Base-by-base conservation (phyloP, 2,113 vertebrate species). In the Smithornis capensis region DNA sequence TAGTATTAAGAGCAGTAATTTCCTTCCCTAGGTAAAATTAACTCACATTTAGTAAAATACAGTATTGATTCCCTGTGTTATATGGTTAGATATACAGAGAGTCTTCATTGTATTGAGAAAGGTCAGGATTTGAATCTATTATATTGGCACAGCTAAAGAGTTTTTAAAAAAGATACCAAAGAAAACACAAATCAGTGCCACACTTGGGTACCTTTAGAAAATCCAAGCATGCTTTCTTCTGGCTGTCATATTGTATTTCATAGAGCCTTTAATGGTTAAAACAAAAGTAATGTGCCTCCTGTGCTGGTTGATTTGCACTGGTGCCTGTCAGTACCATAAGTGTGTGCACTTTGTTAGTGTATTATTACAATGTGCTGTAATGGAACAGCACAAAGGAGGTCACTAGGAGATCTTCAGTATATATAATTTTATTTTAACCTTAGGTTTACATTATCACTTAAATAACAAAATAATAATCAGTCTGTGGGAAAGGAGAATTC, bases 11-110 rank as follows among this genome's bases (percentile, higher is more conserved):
- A 81, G 90, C 73, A 64, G 47, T 93, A 83, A 96, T 97, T 97
- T 96, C 94, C 68, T 90, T 95, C 92, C 19, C 31, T 89, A 92
- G 95, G 94, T 96, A 96, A 97, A 98, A 97, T 97, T 94, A 98
- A 97, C 80, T 60, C 83, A 1, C 96, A 97, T 97, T 97, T 97
- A 95, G 96, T 97, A 97, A 98, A 98, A 98, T 88, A 96, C 75
- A 35, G 90, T 96, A 97, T 98, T 97, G 98, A 98, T 97, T 97
- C 96, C 89, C 74, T 79, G 77, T 70, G 94, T 95, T 95, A 92
- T 88, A 56, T 0, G 3, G 91, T 83, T 76, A 97, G 92, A 93
- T 90, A 96, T 94, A 94, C 3, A 9, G 88, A 95, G 77, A 84
- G 71, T 96, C 94, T 96, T 97, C 94, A 96, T 97, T 97, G 95